Evolutionary conservation across 2,797 vertebrate species (phyloP).

Genomic region (Sparus aurata): DNA sequence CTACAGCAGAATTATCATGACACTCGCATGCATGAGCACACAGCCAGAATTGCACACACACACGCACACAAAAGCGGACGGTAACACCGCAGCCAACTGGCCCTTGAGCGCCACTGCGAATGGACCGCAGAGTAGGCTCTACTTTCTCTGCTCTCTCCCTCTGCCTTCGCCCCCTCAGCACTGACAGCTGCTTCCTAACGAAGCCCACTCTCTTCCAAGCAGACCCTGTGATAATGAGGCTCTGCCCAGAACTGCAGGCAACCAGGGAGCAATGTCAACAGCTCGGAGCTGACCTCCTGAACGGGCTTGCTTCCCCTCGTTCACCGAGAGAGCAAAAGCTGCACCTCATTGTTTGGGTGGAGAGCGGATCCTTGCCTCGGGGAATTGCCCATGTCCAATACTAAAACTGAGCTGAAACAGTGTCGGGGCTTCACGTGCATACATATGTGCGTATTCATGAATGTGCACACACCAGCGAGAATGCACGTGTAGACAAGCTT

Average conservation of each 20-base stretch:
- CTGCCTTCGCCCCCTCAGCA: constrained; percentile 79
- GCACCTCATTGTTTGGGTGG: constrained; percentile 82
- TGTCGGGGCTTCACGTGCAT: constrained; percentile 65
- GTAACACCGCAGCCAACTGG: constrained; percentile 70
- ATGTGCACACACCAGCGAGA: constrained; percentile 40
- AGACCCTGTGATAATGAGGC: constrained; percentile 86
- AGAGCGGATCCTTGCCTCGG: constrained; percentile 78
- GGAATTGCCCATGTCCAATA: constrained; percentile 78
- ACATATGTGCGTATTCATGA: constrained; percentile 71
- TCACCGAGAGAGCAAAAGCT: constrained; percentile 77
- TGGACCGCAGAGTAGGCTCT: constrained; percentile 68
- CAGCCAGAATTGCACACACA: constrained; percentile 18
- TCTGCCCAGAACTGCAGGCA: constrained; percentile 83
- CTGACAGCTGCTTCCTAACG: constrained; percentile 87
- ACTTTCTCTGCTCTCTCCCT: constrained; percentile 78
- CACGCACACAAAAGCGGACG: constrained; percentile 43
- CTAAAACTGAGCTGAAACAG: constrained; percentile 69
- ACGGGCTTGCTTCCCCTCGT: constrained; percentile 77
- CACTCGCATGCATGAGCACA: constrained; percentile 8
- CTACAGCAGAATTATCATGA: constrained; percentile 51
- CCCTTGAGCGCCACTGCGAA: constrained; percentile 76
- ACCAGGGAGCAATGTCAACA: constrained; percentile 86
- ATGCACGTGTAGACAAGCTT: constrained; percentile 1
- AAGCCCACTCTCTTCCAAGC: constrained; percentile 83
- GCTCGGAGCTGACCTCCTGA: constrained; percentile 85